Evolutionary conservation across 2,797 vertebrate genomes (phyloP).

Genomic region (Falco berigora): DNA sequence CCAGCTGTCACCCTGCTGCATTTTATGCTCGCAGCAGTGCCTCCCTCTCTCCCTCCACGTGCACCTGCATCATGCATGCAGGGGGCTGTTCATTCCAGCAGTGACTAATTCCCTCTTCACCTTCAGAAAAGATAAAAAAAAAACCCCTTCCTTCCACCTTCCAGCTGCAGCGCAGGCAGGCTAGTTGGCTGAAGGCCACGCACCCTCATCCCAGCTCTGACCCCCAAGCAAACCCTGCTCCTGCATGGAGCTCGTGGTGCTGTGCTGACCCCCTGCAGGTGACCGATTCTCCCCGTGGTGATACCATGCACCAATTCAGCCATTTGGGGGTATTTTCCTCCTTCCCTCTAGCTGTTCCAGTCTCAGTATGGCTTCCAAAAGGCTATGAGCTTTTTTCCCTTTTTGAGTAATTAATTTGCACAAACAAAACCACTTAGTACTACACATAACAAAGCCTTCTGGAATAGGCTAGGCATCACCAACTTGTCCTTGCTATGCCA

Average conservation of each 20-base stretch:
- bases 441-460: neutral
- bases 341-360: neutral
- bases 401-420: neutral
- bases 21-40: rapidly evolving
- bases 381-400: neutral
- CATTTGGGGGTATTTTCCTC: neutral
- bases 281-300: rapidly evolving
- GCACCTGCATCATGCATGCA: neutral
- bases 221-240: neutral
- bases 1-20: neutral
- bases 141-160: neutral
- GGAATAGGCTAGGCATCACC: neutral
- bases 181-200: rapidly evolving
- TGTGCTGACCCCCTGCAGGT: rapidly evolving
- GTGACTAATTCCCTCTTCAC: neutral
- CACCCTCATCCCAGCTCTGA: neutral
- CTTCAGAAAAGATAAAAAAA: neutral
- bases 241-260: rapidly evolving
- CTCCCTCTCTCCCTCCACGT: neutral
- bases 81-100: neutral
- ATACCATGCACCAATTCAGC: rapidly evolving
- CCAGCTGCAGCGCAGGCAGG: neutral
- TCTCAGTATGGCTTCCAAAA: neutral
- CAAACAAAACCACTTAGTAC: neutral
- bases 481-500: neutral